phyloP scores from a whole-genome alignment of 1,140 invertebrate genomes.

The Pogonomyrmex barbatus region DNA sequence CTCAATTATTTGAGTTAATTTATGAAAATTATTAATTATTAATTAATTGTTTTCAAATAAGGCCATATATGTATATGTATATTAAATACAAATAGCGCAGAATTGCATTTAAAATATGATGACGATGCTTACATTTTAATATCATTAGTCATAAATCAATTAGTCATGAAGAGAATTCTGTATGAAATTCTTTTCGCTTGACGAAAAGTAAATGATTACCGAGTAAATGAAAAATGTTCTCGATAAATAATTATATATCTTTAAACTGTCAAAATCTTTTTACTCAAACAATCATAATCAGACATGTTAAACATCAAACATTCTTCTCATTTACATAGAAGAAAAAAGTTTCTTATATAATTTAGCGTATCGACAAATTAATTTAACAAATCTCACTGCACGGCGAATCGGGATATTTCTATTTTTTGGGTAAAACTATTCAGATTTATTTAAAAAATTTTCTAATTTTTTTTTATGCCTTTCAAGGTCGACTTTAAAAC shows the following conservation, averaged over 20 bases:
- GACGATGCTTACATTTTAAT: constrained; percentile 25
- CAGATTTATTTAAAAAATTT: neutral
- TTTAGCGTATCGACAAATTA: neutral
- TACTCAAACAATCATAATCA: neutral
- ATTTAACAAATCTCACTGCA: neutral
- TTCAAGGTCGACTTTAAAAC: neutral
- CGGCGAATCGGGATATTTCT: neutral
- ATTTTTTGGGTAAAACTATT: neutral
- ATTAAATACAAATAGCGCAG: neutral
- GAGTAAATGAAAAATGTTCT: constrained; percentile 18
- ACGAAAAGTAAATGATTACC: constrained; percentile 28
- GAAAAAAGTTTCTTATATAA: neutral
- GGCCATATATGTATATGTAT: neutral
- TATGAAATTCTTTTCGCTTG: constrained; percentile 22
- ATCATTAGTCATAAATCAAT: constrained; percentile 21
- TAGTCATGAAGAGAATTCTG: constrained; percentile 25
- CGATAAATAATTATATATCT: constrained; percentile 29
- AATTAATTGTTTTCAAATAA: neutral
- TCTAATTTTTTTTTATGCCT: neutral
- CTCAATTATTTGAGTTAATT: neutral
- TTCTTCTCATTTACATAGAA: neutral
- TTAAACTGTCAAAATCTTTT: neutral
- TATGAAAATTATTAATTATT: neutral
- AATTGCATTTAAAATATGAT: constrained; percentile 4
- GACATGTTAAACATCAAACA: neutral